phyloP scores from a whole-genome alignment of 2,797 vertebrate species.

The Miichthys miiuy region DNA sequence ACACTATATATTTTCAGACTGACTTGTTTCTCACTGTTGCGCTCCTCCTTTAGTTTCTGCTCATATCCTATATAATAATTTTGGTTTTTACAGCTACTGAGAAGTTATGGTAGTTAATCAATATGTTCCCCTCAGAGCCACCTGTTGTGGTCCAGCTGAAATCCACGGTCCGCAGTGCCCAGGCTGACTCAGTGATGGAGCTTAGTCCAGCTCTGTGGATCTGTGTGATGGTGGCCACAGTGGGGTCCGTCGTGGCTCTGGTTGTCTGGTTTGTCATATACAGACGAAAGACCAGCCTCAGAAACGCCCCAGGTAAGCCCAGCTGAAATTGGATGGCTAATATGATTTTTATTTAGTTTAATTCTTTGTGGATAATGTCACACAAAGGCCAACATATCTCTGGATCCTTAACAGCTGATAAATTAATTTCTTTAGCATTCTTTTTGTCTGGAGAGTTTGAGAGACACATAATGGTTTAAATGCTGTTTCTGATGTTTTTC shows the following conservation, averaged over 20 bases:
- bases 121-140: slow-evolving; percentile 43
- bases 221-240: slow-evolving; percentile 58
- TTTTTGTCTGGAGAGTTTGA: not conserved
- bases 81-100: not conserved
- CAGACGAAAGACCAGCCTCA: slow-evolving; percentile 56
- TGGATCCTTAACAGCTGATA: not conserved
- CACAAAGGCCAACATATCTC: not conserved
- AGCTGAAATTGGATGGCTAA: not conserved
- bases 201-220: slow-evolving; percentile 72
- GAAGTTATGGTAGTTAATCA: not conserved
- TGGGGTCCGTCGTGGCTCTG: slow-evolving; percentile 73
- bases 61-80: not conserved
- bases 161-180: not conserved
- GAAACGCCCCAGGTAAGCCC: slow-evolving; percentile 61
- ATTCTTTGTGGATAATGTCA: not conserved
- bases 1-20: not conserved
- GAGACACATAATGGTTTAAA: not conserved
- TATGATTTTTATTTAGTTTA: not conserved
- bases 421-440: not conserved
- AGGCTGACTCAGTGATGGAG: not conserved
- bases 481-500: not conserved
- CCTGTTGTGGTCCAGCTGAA: slow-evolving; percentile 6
- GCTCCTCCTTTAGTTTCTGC: not conserved
- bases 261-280: slow-evolving; percentile 79
- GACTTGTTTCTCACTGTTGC: not conserved